A percentile compares a stretch with the other conserved stretches of the same genome.
Evolutionary conservation across 37 sponge, comb jelly and placozoan species (phyloP).

Genomic region (Chondrilla cf. caribensis): DNA sequence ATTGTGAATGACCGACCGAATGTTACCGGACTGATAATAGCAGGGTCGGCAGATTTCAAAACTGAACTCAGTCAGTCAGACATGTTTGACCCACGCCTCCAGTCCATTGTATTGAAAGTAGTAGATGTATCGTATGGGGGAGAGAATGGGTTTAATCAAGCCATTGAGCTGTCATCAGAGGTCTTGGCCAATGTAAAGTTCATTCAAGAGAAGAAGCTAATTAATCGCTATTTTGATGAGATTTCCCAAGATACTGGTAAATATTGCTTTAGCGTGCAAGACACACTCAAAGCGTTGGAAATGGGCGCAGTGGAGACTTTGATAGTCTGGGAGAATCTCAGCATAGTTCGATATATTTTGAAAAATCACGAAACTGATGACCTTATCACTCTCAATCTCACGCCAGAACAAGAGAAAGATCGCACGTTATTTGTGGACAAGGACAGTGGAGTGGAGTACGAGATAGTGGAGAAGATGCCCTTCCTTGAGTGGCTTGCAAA

Average conservation of each 20-base stretch:
- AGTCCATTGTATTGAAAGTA: conserved; percentile 84
- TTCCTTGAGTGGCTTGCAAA: conserved; percentile 98
- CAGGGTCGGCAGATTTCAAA: conserved; percentile 99
- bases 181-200: conserved; percentile 97
- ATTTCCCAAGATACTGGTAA: conserved; percentile 99
- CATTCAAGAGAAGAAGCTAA: conserved; percentile 99
- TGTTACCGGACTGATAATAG: conserved; percentile 92
- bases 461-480: conserved; percentile 83
- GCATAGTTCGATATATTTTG: conserved; percentile 74
- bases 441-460: conserved; percentile 91
- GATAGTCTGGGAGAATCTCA: conserved; percentile 98
- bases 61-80: conserved; percentile 97
- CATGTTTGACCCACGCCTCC: conserved; percentile 96
- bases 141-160: conserved; percentile 99
- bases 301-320: conserved; percentile 97
- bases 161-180: conserved; percentile 94
- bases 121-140: conserved; percentile 99
- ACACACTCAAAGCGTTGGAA: conserved; percentile 90
- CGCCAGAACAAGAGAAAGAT: conserved; percentile 95
- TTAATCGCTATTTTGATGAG: conserved; percentile 97
- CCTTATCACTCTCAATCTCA: conserved; percentile 77
- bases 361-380: conserved; percentile 88
- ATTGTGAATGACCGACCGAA: conserved; percentile 91
- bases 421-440: conserved; percentile 89
- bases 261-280: conserved; percentile 94